Evolutionary conservation across 2,888 invertebrate genomes (phyloP).

Genomic region (Mystacides longicornis): DNA sequence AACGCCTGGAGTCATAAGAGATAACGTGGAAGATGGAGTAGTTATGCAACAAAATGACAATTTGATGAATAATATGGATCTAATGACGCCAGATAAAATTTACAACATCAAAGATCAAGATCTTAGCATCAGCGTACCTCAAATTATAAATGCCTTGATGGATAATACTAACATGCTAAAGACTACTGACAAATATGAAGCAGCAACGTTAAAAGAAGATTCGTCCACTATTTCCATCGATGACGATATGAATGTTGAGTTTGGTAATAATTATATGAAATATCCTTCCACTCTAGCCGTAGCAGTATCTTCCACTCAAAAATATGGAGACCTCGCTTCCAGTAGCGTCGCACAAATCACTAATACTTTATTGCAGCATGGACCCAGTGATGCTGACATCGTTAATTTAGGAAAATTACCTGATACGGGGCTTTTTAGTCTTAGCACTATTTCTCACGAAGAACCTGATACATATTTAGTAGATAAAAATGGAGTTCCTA

Average conservation of each 20-base stretch:
- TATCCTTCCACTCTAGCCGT: conserved; percentile 22
- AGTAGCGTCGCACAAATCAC: conserved; percentile 32
- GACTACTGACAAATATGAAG: conserved; percentile 11
- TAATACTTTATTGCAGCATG: conserved; percentile 30
- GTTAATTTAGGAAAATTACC: conserved; percentile 36
- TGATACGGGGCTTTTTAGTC: conserved; percentile 34
- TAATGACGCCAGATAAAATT: conserved; percentile 8
- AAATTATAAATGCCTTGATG: conserved; percentile 1
- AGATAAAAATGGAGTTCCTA: conserved; percentile 50
- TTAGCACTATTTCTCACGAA: conserved; percentile 53
- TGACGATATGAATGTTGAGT: conserved; percentile 10
- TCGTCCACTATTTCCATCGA: conserved; percentile 1
- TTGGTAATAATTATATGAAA: conserved; percentile 13
- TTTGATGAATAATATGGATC: conserved; percentile 6
- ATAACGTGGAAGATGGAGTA: conserved; percentile 19
- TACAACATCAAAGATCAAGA: conserved; percentile 5
- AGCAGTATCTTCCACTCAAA: conserved; percentile 20
- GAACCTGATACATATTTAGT: conserved; percentile 57
- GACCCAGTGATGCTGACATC: conserved; percentile 29
- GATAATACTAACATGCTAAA: background rate
- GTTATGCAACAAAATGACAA: conserved; percentile 14
- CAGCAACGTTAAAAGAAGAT: conserved; percentile 8
- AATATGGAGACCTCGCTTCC: conserved; percentile 19
- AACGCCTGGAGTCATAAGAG: conserved; percentile 34
- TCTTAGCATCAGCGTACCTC: background rate